Conservation (phyloP, 1,140 invertebrate species). For the Gonioctena quinquepunctata region DNA sequence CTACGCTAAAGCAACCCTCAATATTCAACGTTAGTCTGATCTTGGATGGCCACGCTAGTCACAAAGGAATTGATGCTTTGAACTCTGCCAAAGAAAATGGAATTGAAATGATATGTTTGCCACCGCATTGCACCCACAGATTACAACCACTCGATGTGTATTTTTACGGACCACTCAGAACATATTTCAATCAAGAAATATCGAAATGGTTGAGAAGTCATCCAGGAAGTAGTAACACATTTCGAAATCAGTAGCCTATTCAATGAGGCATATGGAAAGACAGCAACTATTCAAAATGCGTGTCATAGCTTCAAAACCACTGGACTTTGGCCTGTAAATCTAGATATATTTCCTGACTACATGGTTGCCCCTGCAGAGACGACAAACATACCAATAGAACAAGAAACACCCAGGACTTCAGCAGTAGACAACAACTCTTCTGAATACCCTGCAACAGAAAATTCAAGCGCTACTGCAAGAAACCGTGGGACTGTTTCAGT, state of each 20-base stretch:
- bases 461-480: too few species aligned
- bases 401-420: too few species aligned
- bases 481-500: too few species aligned
- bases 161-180: background rate
- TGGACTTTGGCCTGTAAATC: too few species aligned
- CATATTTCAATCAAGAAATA: background rate
- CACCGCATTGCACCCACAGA: constrained; percentile 22
- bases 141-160: background rate
- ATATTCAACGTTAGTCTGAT: constrained; percentile 23
- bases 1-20: constrained; percentile 2
- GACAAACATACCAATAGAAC: background rate
- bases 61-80: constrained; percentile 18
- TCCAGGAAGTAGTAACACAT: too few species aligned
- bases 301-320: too few species aligned
- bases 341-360: too few species aligned
- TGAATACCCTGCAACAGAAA: background rate
- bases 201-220: too few species aligned
- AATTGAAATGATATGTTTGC: constrained; percentile 13
- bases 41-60: constrained; percentile 27
- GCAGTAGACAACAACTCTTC: background rate
- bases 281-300: too few species aligned
- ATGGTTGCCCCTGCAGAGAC: too few species aligned
- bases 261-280: too few species aligned
- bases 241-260: too few species aligned
- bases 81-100: constrained; percentile 25